Conservation (phyloP, 2,888 invertebrate genomes). For the Lissonota sp. region DNA sequence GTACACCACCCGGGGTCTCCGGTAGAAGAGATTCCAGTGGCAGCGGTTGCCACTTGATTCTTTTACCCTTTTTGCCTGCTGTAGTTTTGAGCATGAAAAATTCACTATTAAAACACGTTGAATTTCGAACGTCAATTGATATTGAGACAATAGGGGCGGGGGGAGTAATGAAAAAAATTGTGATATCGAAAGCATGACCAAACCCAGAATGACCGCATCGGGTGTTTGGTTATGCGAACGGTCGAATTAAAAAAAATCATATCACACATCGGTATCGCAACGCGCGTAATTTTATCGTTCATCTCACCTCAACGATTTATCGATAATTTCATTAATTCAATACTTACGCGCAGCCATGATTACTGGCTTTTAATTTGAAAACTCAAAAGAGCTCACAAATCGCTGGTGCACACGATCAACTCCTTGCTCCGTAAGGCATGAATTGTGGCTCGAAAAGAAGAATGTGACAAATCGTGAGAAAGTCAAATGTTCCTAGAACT, state of each 20-base stretch:
- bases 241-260: conserved; percentile 50
- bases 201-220: conserved; percentile 56
- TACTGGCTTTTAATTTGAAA: conserved; percentile 70
- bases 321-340: conserved; percentile 4
- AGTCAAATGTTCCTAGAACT: conserved; percentile 51
- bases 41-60: conserved; percentile 91
- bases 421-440: conserved; percentile 70
- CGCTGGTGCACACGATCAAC: conserved; percentile 70
- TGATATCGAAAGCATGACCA: conserved; percentile 78
- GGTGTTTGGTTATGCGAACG: conserved; percentile 79
- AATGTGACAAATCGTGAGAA: conserved; percentile 60
- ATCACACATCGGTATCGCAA: not conserved
- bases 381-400: conserved; percentile 71
- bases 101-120: conserved; percentile 3
- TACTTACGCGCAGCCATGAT: conserved; percentile 79
- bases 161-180: conserved; percentile 29
- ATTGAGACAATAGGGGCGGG: not conserved
- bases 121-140: conserved; percentile 3
- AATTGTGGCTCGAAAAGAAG: conserved; percentile 62
- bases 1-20: conserved; percentile 86
- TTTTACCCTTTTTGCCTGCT: conserved; percentile 92
- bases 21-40: conserved; percentile 93
- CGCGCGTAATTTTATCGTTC: not conserved
- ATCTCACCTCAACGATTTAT: conserved; percentile 6
- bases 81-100: conserved; percentile 57